Base-by-base conservation (phyloP, 37 sponge, comb jelly and placozoan species). In the Amphimedon queenslandica region DNA sequence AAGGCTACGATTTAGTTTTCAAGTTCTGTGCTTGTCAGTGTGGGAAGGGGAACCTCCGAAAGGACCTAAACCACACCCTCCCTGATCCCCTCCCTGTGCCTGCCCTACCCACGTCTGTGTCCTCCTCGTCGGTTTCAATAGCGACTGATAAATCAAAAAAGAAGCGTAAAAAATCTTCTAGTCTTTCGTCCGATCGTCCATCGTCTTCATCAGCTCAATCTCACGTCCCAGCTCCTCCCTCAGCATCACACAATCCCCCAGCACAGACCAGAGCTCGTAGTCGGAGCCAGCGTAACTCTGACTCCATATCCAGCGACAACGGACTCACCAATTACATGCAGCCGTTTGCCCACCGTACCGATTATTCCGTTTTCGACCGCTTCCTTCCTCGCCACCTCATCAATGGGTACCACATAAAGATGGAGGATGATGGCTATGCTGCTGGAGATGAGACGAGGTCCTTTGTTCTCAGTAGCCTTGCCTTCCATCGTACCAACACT, bases 381-480 rank as follows among this genome's bases (percentile, higher is more conserved):
- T 57, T 84, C 23, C 63, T 92, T 4, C 93, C 93, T 4, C 82
- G 78, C 8, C 84, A 88, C 38, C 64, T 87, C 0, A 80, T 92
- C 36, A 91, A 96, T 74, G 80, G 90, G 8, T 91, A 85, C 80
- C 92, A 96, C 79, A 92, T 96, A 71, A 91, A 92, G 73, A 92
- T 96, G 84, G 95, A 94, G 71, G 95, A 94, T 36, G 95, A 94
- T 42, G 87, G 84, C 33, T 88, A 89, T 39, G 90, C 84, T 4
- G 94, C 89, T 27, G 87, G 90, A 2, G 95, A 94, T 56, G 95
- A 94, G 34, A 86, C 90, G 3, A 69, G 86, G 24, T 87, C 91
- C 0, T 82, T 90, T 58, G 91, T 94, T 37, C 76, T 86, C n/a
- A 77, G 77, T 57, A 90, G 81, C 28, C 77, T 94, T 0, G 88